phyloP scores from a whole-genome alignment of 92 coral and sea anemone species.

The Parazoanthus darwini region DNA sequence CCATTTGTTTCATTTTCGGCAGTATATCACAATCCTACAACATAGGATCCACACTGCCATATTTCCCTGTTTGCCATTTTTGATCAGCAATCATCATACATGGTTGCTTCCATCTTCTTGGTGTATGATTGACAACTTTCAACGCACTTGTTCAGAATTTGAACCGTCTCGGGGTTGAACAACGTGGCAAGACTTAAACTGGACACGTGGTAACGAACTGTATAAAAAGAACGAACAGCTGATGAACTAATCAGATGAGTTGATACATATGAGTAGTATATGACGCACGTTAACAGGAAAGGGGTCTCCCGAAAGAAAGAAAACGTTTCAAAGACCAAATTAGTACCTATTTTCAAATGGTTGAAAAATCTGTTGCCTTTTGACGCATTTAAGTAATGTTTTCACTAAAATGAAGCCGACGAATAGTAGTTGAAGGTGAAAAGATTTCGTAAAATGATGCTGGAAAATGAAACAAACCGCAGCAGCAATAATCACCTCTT shows the following conservation, averaged over 20 bases:
- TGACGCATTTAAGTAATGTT: too few species aligned
- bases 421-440: too few species aligned
- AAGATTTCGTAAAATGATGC: too few species aligned
- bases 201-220: conserved; percentile 84
- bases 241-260: neutral
- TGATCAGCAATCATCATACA: neutral
- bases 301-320: too few species aligned
- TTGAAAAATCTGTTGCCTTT: too few species aligned
- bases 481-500: too few species aligned
- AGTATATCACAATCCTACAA: neutral
- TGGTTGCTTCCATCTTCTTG: conserved; percentile 57
- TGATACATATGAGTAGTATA: neutral
- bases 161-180: conserved; percentile 92
- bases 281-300: too few species aligned
- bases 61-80: neutral
- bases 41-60: neutral
- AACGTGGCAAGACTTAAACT: conserved; percentile 83
- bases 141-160: conserved; percentile 58
- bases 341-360: too few species aligned
- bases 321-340: too few species aligned
- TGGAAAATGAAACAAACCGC: too few species aligned
- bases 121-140: conserved; percentile 82
- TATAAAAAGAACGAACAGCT: neutral
- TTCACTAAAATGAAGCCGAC: too few species aligned
- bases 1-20: neutral